A percentile compares a stretch with the other conserved stretches of the same genome.
Conservation (phyloP, 2,113 vertebrate genomes). For the Ovibos moschatus region DNA sequence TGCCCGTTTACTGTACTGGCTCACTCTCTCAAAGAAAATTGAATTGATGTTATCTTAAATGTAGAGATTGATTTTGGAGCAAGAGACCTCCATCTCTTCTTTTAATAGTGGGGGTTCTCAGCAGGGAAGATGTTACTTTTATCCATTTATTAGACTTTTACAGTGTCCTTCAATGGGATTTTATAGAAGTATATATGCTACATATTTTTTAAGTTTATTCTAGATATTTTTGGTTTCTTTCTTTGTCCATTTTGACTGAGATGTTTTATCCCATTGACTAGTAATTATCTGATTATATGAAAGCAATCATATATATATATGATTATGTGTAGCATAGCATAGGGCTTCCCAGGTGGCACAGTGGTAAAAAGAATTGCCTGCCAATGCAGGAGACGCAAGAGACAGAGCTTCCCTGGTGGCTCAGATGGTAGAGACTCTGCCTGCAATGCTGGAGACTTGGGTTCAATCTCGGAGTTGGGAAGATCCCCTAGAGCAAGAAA, state of each 20-base stretch:
- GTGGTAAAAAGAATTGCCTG: background rate
- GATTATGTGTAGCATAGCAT: background rate
- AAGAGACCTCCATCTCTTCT: background rate
- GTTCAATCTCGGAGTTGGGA: background rate
- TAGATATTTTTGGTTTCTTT: background rate
- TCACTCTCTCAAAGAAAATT: background rate
- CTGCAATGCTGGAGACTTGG: background rate
- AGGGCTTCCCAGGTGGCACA: background rate
- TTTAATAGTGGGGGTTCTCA: background rate
- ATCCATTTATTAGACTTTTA: background rate
- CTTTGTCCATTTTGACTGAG: background rate
- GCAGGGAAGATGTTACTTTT: background rate
- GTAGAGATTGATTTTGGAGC: background rate
- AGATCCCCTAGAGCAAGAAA: background rate
- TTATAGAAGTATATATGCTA: background rate
- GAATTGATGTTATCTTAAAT: background rate
- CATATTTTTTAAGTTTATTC: slow-evolving; percentile 6
- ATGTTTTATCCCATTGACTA: background rate
- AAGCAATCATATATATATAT: background rate
- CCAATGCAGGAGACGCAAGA: background rate
- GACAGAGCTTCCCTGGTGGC: background rate
- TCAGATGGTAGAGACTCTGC: background rate
- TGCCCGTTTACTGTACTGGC: background rate
- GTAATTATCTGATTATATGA: background rate
- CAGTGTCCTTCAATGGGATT: slow-evolving; percentile 5